Evolutionary conservation across 2,797 vertebrate genomes (phyloP).

Genomic region (Acridotheres tristis): DNA sequence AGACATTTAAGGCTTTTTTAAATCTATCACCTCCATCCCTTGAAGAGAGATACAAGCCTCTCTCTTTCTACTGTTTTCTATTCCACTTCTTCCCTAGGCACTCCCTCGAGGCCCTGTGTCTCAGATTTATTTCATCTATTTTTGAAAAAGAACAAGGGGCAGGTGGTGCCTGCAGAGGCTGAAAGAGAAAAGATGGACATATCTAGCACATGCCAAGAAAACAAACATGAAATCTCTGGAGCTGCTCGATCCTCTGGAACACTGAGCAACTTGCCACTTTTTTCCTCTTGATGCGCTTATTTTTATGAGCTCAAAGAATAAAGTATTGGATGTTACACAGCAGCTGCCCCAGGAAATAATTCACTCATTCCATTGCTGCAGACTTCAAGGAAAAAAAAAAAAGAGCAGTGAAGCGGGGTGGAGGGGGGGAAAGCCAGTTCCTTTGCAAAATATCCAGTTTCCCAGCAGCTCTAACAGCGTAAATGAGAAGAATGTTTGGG

Average conservation of each 20-base stretch:
- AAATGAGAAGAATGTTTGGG: constrained; percentile 48
- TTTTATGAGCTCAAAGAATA: constrained; percentile 66
- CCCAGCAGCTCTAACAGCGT: constrained; percentile 35
- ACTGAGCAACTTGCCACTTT: constrained; percentile 29
- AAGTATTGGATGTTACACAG: constrained; percentile 58
- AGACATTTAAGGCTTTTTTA: neutral
- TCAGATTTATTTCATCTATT: constrained; percentile 53
- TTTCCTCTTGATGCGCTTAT: constrained; percentile 27
- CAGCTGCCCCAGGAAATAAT: constrained; percentile 70
- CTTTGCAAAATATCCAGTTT: constrained; percentile 62
- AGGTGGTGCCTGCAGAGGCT: constrained; percentile 46
- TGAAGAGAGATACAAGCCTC: neutral
- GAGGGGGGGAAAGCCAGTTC: neutral
- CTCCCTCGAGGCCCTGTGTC: neutral
- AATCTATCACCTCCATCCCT: neutral
- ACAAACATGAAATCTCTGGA: constrained; percentile 50
- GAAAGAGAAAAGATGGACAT: constrained; percentile 50
- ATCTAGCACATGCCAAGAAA: constrained; percentile 59
- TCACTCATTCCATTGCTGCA: constrained; percentile 30
- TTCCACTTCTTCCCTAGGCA: constrained; percentile 8
- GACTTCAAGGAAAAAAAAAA: constrained; percentile 66
- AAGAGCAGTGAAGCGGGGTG: neutral
- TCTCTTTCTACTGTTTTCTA: constrained; percentile 44
- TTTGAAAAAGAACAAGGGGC: constrained; percentile 36
- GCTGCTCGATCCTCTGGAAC: neutral